A percentile compares a stretch with the other conserved stretches of the same genome.
These are phyloP conservation scores for Charina bottae DNA, from an alignment of 2,113 vertebrate genomes.

Conservation along the genomic window DNA sequence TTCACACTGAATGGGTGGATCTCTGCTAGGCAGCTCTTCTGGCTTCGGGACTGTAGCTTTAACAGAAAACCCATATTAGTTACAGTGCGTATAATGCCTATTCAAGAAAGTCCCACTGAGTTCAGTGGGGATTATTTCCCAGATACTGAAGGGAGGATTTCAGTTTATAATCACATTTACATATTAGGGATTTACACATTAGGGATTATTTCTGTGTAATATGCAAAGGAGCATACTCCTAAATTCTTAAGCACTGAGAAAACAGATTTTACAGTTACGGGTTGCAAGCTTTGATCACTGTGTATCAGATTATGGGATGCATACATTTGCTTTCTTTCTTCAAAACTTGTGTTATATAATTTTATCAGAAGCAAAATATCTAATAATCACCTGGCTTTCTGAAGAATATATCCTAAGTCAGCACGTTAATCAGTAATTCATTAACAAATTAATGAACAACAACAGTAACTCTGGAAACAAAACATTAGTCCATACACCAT, in stretches of 20 bases:
- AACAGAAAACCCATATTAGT: background rate
- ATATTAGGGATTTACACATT: background rate
- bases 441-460: background rate
- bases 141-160: background rate
- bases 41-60: constrained; percentile 20
- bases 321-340: background rate
- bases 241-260: background rate
- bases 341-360: background rate
- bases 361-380: background rate
- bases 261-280: background rate
- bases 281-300: constrained; percentile 54
- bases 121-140: background rate
- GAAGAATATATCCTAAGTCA: background rate
- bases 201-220: background rate
- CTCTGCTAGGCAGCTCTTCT: constrained; percentile 14
- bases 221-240: background rate
- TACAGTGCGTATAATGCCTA: constrained; percentile 1
- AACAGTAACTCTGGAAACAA: background rate
- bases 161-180: background rate
- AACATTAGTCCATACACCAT: background rate
- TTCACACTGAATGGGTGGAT: background rate
- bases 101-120: background rate
- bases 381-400: background rate
- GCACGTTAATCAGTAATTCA: background rate
- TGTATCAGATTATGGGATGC: constrained; percentile 34